Evolutionary conservation across 2,888 invertebrate genomes (phyloP).

Genomic region (Timandra comae): DNA sequence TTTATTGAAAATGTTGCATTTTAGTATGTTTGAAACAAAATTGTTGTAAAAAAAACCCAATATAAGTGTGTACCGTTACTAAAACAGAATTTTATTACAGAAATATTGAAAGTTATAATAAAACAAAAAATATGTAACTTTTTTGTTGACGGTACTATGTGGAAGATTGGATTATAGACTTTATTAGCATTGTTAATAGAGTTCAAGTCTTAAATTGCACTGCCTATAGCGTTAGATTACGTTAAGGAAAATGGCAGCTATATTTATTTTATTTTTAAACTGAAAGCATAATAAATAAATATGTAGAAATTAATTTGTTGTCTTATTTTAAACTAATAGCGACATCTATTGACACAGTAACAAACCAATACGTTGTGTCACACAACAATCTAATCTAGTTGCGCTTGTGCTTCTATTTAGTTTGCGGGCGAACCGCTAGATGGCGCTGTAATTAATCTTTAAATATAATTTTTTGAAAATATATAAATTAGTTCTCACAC

Average conservation of each 20-base stretch:
- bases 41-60: no score
- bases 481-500: no score
- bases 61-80: no score
- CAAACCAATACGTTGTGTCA: neutral
- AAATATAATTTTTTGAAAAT: no score
- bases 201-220: no score
- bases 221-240: neutral
- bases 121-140: no score
- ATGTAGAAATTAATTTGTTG: conserved; percentile 20
- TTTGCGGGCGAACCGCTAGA: conserved; percentile 13
- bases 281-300: conserved; percentile 31
- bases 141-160: no score
- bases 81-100: no score
- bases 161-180: no score
- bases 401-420: neutral
- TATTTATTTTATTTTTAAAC: conserved; percentile 11
- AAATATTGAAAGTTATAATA: no score
- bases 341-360: neutral
- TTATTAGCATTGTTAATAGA: no score
- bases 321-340: conserved; percentile 1
- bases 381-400: neutral
- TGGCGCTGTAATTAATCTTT: conserved; percentile 16
- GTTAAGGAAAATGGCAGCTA: conserved; percentile 1
- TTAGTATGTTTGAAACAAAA: conserved; percentile 1
- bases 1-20: conserved; percentile 1